phyloP scores from a whole-genome alignment of 2,797 vertebrate genomes.

The Myotis findleyi region DNA sequence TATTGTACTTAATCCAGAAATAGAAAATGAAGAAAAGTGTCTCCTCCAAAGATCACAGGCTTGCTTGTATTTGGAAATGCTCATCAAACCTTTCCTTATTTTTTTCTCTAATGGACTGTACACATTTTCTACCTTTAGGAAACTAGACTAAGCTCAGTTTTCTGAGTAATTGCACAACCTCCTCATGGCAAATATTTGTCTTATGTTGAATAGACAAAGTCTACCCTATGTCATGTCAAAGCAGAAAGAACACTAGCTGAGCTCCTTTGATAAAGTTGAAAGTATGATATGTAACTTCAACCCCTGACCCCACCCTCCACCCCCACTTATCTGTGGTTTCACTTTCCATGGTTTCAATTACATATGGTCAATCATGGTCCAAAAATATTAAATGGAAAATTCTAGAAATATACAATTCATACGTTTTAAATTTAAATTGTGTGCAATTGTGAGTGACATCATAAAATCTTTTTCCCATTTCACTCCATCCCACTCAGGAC shows the following conservation, averaged over 20 bases:
- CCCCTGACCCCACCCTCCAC: rapidly evolving
- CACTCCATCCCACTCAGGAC: no score
- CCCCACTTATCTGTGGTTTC: not conserved
- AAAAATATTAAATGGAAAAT: not conserved
- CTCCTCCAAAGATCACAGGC: not conserved
- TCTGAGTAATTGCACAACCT: not conserved
- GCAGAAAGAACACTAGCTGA: not conserved
- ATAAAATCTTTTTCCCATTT: not conserved
- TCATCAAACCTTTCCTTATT: not conserved
- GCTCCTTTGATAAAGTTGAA: not conserved
- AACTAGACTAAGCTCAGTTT: not conserved
- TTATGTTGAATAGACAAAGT: not conserved
- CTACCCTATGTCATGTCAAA: not conserved
- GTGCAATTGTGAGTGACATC: not conserved
- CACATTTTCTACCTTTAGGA: not conserved
- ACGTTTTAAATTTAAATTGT: not conserved
- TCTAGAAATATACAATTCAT: not conserved
- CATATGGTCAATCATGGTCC: not conserved
- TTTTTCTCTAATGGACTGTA: not conserved
- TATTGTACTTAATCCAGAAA: not conserved
- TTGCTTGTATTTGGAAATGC: not conserved
- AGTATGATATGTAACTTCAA: not conserved
- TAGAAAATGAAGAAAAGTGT: not conserved
- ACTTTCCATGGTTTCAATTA: not conserved
- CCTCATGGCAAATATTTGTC: not conserved